These are phyloP conservation scores for Amorpha juglandis DNA, from an alignment of 2,888 invertebrate species.

Conservation along the genomic window DNA sequence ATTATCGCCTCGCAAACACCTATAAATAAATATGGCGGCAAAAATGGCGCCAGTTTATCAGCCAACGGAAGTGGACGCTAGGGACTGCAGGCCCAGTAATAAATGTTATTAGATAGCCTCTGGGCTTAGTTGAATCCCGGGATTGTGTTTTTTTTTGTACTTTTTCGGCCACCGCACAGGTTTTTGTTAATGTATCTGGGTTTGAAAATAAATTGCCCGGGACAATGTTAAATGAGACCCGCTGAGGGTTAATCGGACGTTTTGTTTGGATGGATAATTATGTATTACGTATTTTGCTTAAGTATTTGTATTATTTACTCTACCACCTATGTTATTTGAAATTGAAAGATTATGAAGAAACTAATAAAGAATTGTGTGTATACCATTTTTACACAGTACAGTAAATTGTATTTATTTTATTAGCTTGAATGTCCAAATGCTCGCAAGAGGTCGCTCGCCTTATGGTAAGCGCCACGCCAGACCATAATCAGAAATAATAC, in stretches of 20 bases:
- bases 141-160: conserved; percentile 73
- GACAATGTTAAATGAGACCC: conserved; percentile 57
- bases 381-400: too few species aligned
- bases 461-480: too few species aligned
- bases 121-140: conserved; percentile 76
- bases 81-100: conserved; percentile 79
- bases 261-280: conserved; percentile 25
- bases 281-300: neutral
- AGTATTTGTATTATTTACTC: neutral
- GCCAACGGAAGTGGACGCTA: conserved; percentile 80
- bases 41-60: conserved; percentile 84
- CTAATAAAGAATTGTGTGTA: neutral
- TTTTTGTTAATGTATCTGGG: conserved; percentile 83
- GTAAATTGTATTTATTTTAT: too few species aligned
- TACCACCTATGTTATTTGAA: neutral
- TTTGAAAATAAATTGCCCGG: conserved; percentile 74
- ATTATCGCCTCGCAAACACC: conserved; percentile 75
- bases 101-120: conserved; percentile 85
- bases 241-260: conserved; percentile 21
- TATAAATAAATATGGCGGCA: conserved; percentile 84
- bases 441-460: too few species aligned
- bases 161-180: conserved; percentile 64
- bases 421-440: too few species aligned
- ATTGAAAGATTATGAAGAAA: neutral
- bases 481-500: too few species aligned